Evolutionary conservation across 2,113 vertebrate genomes (phyloP), one percentile per base, ranked within the genome.

Genomic region (Barnardius zonarius): DNA sequence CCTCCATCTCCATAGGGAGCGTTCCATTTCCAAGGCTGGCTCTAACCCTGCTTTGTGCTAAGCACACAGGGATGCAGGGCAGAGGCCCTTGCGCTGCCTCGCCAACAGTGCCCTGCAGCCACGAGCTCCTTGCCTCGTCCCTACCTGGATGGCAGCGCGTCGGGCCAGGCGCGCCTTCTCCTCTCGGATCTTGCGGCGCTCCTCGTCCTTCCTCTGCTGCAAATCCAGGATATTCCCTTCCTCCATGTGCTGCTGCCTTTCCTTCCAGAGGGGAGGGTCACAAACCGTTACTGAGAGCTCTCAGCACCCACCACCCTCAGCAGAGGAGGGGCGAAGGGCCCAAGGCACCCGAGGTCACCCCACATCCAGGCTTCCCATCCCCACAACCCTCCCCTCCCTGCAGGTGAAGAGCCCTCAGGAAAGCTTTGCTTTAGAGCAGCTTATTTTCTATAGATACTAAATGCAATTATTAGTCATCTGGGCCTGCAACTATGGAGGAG

Each of bases 131-230:
- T 5, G 70, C 41, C 81, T 18, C 4, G 5, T 4, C 51, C 51
- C 66, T 92, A 99, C 99, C 98, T 99, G 98, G 75, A 99, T 98
- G 79, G 99, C 99, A 8, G 98, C 97, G 2, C 96, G 97, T 16
- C 99, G 97, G 13, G 99, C 99, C 79, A 98, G 97, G 2, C 98
- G 98, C 0, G 99, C 99, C 94, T 99, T 99, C 96, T 99, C 99
- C 92, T 99, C 99, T 5, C 99, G 98, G 86, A 98, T 98, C n/a
- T 93, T 98, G 73, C 90, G 98, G 51, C 99, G 97, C 6, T 99
- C 99, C 8, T 98, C 98, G 0, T 98, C 98, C 83, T 97, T 98
- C 89, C 95, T 98, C 78, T 94, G 97, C 17, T 97, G 97, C 43
- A 96, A 88, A 77, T 97, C 98, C 48, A 98, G 59, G 35, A 97